phyloP scores from a whole-genome alignment of 2,888 invertebrate species.

The Drepanosiphum platanoidis region DNA sequence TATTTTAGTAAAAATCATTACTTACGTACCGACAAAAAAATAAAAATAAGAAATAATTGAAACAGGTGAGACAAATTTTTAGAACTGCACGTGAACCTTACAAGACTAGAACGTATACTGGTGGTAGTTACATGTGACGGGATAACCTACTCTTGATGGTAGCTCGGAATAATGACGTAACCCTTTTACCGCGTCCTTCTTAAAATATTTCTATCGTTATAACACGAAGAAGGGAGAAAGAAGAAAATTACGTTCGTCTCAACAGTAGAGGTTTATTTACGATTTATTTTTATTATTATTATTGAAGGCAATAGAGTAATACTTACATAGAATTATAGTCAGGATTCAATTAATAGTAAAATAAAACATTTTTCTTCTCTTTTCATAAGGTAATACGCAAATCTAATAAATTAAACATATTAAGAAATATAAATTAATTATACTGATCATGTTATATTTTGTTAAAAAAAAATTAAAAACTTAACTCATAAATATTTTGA shows the following conservation, averaged over 20 bases:
- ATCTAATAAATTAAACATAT: too few species aligned
- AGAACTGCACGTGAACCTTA: constrained; percentile 21
- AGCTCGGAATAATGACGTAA: constrained; percentile 52
- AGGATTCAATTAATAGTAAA: too few species aligned
- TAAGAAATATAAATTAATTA: too few species aligned
- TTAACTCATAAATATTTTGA: too few species aligned
- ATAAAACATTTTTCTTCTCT: too few species aligned
- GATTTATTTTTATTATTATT: neutral
- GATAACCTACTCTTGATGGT: constrained; percentile 40
- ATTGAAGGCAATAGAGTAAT: too few species aligned
- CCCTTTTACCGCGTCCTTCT: constrained; percentile 53
- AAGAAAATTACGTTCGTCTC: constrained; percentile 1
- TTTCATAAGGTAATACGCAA: too few species aligned
- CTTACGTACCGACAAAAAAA: constrained; percentile 36
- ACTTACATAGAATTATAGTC: too few species aligned
- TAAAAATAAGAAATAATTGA: too few species aligned
- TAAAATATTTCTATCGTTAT: constrained; percentile 11
- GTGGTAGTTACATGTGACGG: constrained; percentile 48
- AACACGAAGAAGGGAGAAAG: constrained; percentile 29
- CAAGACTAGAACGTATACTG: constrained; percentile 51
- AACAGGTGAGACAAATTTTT: constrained; percentile 13
- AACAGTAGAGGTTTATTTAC: neutral
- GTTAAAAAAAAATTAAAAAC: too few species aligned
- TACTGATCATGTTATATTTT: too few species aligned
- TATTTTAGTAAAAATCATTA: constrained; percentile 31